Percentiles rank a stretch among this genome's conserved stretches.
Evolutionary conservation across 2,113 vertebrate species (phyloP).

Genomic region (human (Homo sapiens)): GRCh38 chr1:168767001-168767500

Average conservation of each 20-base stretch:
- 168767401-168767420: neutral
- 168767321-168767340: neutral
- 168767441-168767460: neutral
- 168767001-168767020: neutral
- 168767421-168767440: neutral
- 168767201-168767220: too few species aligned
- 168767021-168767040: neutral
- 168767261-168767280: neutral
- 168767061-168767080: neutral
- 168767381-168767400: neutral
- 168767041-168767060: neutral
- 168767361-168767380: too few species aligned
- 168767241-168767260: neutral
- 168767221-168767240: neutral
- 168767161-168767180: too few species aligned
- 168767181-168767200: too few species aligned
- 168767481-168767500: neutral
- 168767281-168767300: neutral
- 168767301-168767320: too few species aligned
- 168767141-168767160: too few species aligned
- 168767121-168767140: too few species aligned
- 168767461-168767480: neutral
- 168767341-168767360: accelerated
- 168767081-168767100: neutral
- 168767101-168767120: too few species aligned